Conservation (phyloP, 2,888 invertebrate species). For the Biston betularia region DNA sequence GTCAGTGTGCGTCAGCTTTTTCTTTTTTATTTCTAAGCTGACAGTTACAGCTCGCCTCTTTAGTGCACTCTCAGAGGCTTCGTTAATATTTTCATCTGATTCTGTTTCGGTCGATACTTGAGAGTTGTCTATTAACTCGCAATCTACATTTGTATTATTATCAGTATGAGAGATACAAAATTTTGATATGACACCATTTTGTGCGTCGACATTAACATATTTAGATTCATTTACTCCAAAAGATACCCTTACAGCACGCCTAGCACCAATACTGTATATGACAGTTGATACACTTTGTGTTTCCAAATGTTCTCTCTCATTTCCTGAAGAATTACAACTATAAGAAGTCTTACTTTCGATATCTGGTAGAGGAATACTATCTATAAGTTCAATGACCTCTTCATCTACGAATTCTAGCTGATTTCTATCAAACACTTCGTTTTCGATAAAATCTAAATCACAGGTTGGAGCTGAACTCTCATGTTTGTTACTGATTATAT, state of each 20-base stretch:
- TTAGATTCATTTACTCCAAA: constrained; percentile 65
- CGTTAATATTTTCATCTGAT: constrained; percentile 59
- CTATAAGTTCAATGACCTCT: background rate
- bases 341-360: constrained; percentile 30
- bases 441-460: background rate
- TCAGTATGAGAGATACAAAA: constrained; percentile 55
- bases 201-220: constrained; percentile 62
- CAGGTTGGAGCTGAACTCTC: background rate
- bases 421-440: background rate
- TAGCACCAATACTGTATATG: constrained; percentile 50
- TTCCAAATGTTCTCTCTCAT: constrained; percentile 47
- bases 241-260: constrained; percentile 59
- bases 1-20: constrained; percentile 61
- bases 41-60: constrained; percentile 67
- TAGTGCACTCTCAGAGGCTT: constrained; percentile 48
- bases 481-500: background rate
- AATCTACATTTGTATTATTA: constrained; percentile 61
- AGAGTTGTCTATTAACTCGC: constrained; percentile 63
- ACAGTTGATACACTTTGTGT: constrained; percentile 52
- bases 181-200: constrained; percentile 63
- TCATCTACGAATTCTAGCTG: background rate
- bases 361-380: background rate
- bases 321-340: constrained; percentile 54
- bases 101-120: constrained; percentile 58
- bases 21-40: constrained; percentile 78